Evolutionary conservation across 2,888 invertebrate genomes (phyloP).

Genomic region (Steinernema carpocapsae): DNA sequence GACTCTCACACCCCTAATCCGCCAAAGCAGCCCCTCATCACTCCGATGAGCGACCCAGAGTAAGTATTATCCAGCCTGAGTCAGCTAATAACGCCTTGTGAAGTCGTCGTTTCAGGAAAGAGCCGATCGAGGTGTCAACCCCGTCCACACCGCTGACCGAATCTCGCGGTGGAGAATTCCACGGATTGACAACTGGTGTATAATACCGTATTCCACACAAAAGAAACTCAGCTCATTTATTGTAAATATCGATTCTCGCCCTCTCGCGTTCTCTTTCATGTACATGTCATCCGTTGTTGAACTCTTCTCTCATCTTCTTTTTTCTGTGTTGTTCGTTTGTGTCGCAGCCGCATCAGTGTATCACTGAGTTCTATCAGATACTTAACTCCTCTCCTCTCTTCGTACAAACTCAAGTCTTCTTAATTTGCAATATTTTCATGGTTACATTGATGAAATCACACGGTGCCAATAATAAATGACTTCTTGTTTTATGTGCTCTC

Average conservation of each 20-base stretch:
- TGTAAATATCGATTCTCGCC: constrained; percentile 8
- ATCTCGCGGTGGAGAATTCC: neutral
- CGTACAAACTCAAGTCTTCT: neutral
- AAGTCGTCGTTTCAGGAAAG: neutral
- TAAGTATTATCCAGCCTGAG: neutral
- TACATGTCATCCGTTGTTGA: constrained; percentile 29
- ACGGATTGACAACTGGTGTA: constrained; percentile 6
- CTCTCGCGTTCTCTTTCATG: neutral
- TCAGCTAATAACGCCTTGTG: neutral
- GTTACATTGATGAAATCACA: constrained; percentile 14
- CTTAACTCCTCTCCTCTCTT: neutral
- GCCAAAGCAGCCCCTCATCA: neutral
- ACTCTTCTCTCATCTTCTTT: too few species aligned
- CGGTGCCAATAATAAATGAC: constrained; percentile 30
- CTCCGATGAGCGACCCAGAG: constrained; percentile 18
- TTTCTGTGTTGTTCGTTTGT: constrained; percentile 7
- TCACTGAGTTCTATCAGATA: neutral
- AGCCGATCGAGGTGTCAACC: neutral
- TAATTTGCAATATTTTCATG: neutral
- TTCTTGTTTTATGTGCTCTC: neutral
- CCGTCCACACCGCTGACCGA: constrained; percentile 19
- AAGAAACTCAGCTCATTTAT: constrained; percentile 1
- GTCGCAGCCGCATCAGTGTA: constrained; percentile 17
- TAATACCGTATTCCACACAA: neutral
- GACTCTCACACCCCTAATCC: constrained; percentile 8